phyloP scores from a whole-genome alignment of 35 echinoderm and acorn worm genomes.

The Amphiura filiformis region DNA sequence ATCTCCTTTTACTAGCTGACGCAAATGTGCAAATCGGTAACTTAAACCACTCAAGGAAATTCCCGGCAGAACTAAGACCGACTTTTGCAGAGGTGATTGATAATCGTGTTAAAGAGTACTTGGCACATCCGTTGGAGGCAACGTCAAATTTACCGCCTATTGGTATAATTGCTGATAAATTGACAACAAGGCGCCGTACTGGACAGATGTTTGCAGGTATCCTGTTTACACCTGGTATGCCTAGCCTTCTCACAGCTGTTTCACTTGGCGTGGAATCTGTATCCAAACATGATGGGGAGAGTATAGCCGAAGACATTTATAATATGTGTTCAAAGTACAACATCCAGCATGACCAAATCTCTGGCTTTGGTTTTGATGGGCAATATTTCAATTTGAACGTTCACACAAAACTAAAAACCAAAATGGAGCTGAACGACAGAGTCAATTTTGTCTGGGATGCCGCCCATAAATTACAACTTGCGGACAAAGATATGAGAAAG shows the following conservation, averaged over 20 bases:
- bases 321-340: background rate
- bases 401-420: background rate
- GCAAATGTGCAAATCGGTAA: background rate
- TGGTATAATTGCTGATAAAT: slow-evolving; percentile 23
- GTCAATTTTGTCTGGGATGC: slow-evolving; percentile 8
- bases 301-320: background rate
- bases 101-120: background rate
- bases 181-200: background rate
- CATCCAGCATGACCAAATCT: background rate
- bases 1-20: background rate
- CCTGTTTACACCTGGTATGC: background rate
- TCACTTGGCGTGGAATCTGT: slow-evolving; percentile 15
- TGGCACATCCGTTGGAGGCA: background rate
- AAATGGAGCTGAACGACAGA: background rate
- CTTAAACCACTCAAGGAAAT: background rate
- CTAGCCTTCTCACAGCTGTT: background rate
- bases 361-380: background rate
- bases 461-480: slow-evolving; percentile 18
- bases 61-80: background rate
- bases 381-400: slow-evolving; percentile 3
- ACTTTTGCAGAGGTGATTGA: background rate
- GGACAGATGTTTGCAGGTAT: background rate
- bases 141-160: background rate
- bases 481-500: slow-evolving; percentile 13
- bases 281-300: background rate